Base-by-base conservation (phyloP, 2,113 vertebrate species). In the Salvelinus fontinalis region DNA sequence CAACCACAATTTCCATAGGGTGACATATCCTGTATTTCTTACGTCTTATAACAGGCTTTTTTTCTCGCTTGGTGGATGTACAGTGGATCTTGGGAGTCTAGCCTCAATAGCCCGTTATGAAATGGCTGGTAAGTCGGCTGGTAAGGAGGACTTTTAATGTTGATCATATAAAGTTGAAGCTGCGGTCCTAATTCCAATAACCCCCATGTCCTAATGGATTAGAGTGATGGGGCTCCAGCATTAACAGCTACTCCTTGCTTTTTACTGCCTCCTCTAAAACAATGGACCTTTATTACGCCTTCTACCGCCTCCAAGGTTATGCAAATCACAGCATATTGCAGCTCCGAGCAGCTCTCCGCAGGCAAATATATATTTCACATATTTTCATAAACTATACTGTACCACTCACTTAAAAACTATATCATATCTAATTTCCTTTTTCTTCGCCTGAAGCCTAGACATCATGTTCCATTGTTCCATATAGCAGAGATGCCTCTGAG, bases 81-180 rank as follows among this genome's bases (percentile, higher is more conserved):
- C 14, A 54, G 49, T 54, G 72, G 39, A 27, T 62, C 20, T 29
- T 26, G 67, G 27, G 57, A 76, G 73, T 83, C 67, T 18, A 18
- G 51, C 16, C 16, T 54, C 51, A 54, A 18, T 18, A 54, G 51
- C 39, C 39, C 75, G 66, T 76, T 74, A 69, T 68, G 76, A 77
- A 85, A 70, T 20, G 5, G 68, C 29, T 79, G 83, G 70, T 68
- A 64, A 59, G 70, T 85, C n/a, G 39, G 68, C 9, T 16, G 34
- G 34, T 80, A 78, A 54, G n/a, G 44, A 8, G 72, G 16, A 39
- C 11, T 67, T 80, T 88, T 88, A 86, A 81, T 78, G 80, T 77
- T 74, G 76, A 80, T 88, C 81, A 78, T 79, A 89, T 86, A 75
- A 91, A 83, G 73, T 84, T 71, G 75, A 79, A 86, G 82, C 74